Evolutionary conservation across 1,140 invertebrate species (phyloP).

Genomic region (Lepidurus apus): DNA sequence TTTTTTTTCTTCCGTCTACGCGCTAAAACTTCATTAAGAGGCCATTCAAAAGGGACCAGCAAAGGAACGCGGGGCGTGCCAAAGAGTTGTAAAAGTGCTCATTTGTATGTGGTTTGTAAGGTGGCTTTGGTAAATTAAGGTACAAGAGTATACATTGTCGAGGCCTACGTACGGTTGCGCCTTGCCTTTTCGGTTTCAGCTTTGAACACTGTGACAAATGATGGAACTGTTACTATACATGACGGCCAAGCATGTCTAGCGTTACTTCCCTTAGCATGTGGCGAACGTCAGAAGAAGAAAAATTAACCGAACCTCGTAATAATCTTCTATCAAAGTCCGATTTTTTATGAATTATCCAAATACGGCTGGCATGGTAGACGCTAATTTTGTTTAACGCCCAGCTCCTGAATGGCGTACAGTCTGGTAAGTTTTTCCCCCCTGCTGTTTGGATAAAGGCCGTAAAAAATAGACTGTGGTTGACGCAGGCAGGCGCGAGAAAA

Average conservation of each 20-base stretch:
- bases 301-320: neutral
- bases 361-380: slow-evolving; percentile 2
- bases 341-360: neutral
- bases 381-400: neutral
- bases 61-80: neutral
- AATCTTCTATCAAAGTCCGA: neutral
- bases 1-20: neutral
- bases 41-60: neutral
- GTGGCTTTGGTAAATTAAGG: neutral
- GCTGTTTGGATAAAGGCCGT: neutral
- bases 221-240: neutral
- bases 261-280: neutral
- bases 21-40: slow-evolving; percentile 16
- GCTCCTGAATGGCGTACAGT: neutral
- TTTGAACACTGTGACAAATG: neutral
- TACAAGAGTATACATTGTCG: neutral
- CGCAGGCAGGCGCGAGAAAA: neutral
- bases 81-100: neutral
- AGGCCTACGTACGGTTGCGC: neutral
- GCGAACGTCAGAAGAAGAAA: neutral
- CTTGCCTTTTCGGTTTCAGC: neutral
- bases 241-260: neutral
- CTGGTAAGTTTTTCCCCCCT: neutral
- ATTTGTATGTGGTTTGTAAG: neutral
- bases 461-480: neutral